Evolutionary conservation across 2,113 vertebrate genomes (phyloP), one percentile per base, ranked within the genome.

Genomic region (Dipodomys ordii): DNA sequence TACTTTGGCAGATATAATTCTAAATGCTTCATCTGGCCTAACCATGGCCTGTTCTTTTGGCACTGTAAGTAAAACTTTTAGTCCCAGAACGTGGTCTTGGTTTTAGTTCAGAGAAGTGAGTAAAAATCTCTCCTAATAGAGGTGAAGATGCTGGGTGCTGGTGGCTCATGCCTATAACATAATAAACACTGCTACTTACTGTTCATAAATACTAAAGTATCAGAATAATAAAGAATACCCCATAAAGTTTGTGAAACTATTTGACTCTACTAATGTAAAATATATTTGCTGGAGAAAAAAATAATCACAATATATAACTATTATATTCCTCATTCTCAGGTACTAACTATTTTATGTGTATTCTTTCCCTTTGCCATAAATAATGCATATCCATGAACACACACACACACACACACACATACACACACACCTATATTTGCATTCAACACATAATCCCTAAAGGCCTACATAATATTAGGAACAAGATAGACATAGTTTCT

Each of bases 171-270:
- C 32, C 83, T 39, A 72, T 76, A 95, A 87, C 44, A 62, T 27
- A 53, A 78, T n/a, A 91, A 74, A 84, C 30, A 90, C 3, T 89
- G 30, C 27, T 44, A 93, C 16, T 85, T 68, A 69, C 8, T 80
- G 6, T 65, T 80, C 80, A 83, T 87, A 76, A 94, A 95, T 80
- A 83, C 23, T 65, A 78, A 94, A 94, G 82, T 82, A n/a, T 22
- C 64, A 71, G 92, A 93, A 90, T 53, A 78, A 30, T 60, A 78
- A 30, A 88, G 18, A 93, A 69, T 8, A 89, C 3, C 7, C 35
- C 35, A 60, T 67, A 72, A 15, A 91, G 72, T 77, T 78, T 32
- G n/a, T 78, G 62, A 92, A 94, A 74, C 6, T 64, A 1, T 64
- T 90, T 88, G 60, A 19, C 62, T 95, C 28, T 77, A 84, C 0